These are phyloP conservation scores for Chiloscyllium punctatum DNA, from an alignment of 2,797 vertebrate species.

Conservation along the genomic window DNA sequence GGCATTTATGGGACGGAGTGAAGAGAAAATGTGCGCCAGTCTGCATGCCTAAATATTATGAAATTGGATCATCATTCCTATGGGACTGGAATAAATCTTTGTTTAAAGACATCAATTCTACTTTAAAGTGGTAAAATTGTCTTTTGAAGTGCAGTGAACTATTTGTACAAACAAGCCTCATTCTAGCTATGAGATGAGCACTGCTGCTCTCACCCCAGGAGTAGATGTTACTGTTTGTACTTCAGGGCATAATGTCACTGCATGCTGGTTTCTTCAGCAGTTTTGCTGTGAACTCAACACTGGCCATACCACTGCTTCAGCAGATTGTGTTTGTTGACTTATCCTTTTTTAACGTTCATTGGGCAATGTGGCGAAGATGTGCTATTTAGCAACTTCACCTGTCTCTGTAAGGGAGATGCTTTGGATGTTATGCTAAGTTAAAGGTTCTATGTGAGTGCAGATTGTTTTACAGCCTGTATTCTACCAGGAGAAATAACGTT, in stretches of 20 bases:
- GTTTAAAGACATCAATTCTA: background rate
- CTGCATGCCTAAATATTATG: constrained; percentile 8
- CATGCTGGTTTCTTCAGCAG: background rate
- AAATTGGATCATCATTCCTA: background rate
- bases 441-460: background rate
- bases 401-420: background rate
- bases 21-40: background rate
- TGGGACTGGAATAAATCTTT: background rate
- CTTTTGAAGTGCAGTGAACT: background rate
- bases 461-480: background rate
- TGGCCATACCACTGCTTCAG: background rate
- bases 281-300: background rate
- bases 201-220: background rate
- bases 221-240: background rate
- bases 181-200: background rate
- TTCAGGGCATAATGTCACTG: background rate
- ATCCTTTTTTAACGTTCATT: too few species aligned
- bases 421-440: background rate
- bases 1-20: background rate
- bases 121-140: background rate
- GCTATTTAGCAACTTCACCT: background rate
- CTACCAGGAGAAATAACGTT: background rate
- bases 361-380: background rate
- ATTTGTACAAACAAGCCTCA: background rate
- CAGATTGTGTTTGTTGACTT: background rate